Evolutionary conservation across 1,140 invertebrate genomes (phyloP), one percentile per base, ranked within the genome.

Genomic region (Pseudomyrmex pallidus): DNA sequence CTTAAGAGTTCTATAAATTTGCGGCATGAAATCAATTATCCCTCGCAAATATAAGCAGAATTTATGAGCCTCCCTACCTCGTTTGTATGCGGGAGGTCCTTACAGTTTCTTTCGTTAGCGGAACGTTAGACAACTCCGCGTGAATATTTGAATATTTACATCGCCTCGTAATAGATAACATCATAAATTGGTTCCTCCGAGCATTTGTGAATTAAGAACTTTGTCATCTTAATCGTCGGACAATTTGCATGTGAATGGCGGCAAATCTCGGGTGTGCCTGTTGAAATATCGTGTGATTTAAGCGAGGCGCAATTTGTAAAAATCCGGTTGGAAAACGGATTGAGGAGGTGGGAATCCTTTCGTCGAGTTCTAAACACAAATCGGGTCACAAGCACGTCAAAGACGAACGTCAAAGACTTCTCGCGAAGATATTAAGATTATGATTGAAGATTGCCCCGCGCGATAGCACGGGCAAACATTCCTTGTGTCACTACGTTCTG

Each of bases 1-100:
- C 76, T 59, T 20, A 52, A 12, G 46, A 5, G 61, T 80, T 44
- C 22, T 59, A 59, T 80, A 80, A 80, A 80, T 80, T 80, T 59
- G 44, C 76, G n/a, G 76, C 20, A 56, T 50, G 64, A 70, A 50
- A 80, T 70, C 64, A 68, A 72, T 80, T 72, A 72, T 15, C 54
- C 25, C 17, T 70, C 76, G 66, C 76, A 80, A 57, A 80, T 56
- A 59, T 35, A 52, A 59, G 15, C 66, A 9, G 44, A 50, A 80
- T 80, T 80, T 70, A 70, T 59, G 61, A 78, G 66, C 25, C 12
- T 52, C 25, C n/a, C 12, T 20, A 15, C 44, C 12, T 50, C 20
- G 54, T 72, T 80, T 72, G 25, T 9, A 22, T 12, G 44, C 44
- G 76, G 17, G 68, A 50, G 54, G 17, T 80, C 15, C 44, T 35